A percentile compares a stretch with the other conserved stretches of the same genome.
Evolutionary conservation across 2,113 vertebrate species (phyloP).

Genomic region (Pongo pygmaeus): DNA sequence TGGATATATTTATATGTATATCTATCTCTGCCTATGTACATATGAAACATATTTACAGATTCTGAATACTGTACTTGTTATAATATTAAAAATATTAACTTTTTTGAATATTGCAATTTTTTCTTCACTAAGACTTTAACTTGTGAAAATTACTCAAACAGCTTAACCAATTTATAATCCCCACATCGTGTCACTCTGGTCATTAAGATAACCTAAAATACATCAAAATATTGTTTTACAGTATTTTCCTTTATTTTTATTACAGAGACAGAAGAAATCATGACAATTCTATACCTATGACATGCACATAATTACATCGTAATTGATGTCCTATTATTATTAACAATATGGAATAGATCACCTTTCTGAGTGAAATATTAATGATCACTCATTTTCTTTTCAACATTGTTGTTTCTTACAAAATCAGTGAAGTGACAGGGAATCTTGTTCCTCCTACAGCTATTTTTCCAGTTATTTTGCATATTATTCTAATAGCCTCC

Average conservation of each 20-base stretch:
- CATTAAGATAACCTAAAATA: neutral
- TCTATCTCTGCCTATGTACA: neutral
- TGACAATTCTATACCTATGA: neutral
- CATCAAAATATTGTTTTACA: neutral
- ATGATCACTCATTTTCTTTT: neutral
- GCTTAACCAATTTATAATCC: neutral
- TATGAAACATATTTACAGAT: neutral
- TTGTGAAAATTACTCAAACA: constrained; percentile 3
- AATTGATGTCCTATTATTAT: neutral
- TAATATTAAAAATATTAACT: neutral
- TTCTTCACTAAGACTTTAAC: neutral
- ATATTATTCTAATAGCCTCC: constrained; percentile 76
- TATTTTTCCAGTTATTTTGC: constrained; percentile 64
- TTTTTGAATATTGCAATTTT: neutral
- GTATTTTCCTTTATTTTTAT: neutral
- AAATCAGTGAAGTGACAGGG: constrained; percentile 54
- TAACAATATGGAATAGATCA: neutral
- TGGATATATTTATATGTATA: neutral
- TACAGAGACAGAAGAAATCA: neutral
- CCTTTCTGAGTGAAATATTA: neutral
- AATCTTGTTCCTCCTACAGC: constrained; percentile 57
- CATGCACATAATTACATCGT: neutral
- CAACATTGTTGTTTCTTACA: constrained; percentile 20
- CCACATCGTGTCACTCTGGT: neutral
- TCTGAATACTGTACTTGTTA: neutral